Evolutionary conservation across 2,888 invertebrate species (phyloP), one percentile per base, ranked within the genome.

Genomic region (Ophion ventricosus): DNA sequence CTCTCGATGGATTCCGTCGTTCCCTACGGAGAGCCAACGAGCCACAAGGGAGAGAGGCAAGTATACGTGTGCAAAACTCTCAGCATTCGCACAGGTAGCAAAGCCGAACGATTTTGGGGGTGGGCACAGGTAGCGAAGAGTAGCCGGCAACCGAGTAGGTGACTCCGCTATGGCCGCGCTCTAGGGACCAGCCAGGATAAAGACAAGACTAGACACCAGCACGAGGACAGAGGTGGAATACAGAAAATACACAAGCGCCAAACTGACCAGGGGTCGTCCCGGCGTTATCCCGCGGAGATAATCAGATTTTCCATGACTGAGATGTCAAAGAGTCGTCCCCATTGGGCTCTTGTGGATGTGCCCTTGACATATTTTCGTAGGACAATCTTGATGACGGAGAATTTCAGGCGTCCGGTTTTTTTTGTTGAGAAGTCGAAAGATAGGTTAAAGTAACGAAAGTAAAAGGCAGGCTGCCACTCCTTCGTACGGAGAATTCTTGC

Each of bases 301-400:
- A 92, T 92, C 92, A 90, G 89, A 91, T 91, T 92, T 91, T 80
- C 91, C 90, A 90, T 91, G 91, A 92, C 92, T 90, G 89, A 92
- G 92, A 92, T 87, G 91, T 92, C 92, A 92, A 90, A 90, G 90
- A 88, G 88, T 76, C 82, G 82, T 81, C 59, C 59, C 57, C 57
- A 23, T 63, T 57, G 66, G 56, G 49, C 57, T n/a, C 8, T 54
- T 8, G 20, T 17, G 56, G 63, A 49, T 76, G 72, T 87, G 88
- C 85, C 87, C 88, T 90, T 88, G 90, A 91, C 90, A 89, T 86
- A 83, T 83, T 85, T 86, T 79, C 57, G 43, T 25, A 14, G 25
- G 23, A 29, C 56, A 11, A 49, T 26, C 20, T 79, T 77, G 80
- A 70, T 40, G 70, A 85, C 81, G 82, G 78, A 66, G 73, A 14